These are phyloP conservation scores for Cremastobaeus sp. DNA, from an alignment of 2,888 invertebrate genomes.

Conservation along the genomic window DNA sequence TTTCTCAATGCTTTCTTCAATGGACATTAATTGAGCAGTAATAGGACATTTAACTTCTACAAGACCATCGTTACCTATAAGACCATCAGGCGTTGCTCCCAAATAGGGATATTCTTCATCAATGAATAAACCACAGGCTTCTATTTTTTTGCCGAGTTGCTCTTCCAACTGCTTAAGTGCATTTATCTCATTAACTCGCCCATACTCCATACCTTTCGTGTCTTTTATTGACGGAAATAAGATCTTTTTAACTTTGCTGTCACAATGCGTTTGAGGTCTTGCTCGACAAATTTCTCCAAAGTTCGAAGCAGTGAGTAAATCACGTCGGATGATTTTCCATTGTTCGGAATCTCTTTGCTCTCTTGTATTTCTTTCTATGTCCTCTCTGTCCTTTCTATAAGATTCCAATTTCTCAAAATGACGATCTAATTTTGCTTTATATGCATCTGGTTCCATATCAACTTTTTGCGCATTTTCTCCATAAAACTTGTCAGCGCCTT, in stretches of 20 bases:
- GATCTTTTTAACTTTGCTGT: not conserved
- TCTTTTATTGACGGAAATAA: not conserved
- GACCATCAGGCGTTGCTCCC: slow-evolving; percentile 9
- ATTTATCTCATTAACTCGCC: not conserved
- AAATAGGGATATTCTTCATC: slow-evolving; percentile 1
- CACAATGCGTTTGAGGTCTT: not conserved
- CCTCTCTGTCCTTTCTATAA: too few relatives aligned
- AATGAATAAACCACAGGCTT: slow-evolving; percentile 37
- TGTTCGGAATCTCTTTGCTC: not conserved
- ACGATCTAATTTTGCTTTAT: too few relatives aligned
- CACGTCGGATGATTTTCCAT: not conserved
- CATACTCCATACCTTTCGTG: not conserved
- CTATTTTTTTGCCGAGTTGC: not conserved
- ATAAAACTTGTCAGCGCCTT: too few relatives aligned
- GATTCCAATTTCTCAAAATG: too few relatives aligned
- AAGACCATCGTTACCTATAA: slow-evolving; percentile 48
- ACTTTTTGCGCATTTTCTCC: too few relatives aligned
- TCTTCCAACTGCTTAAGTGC: not conserved
- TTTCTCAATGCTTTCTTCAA: slow-evolving; percentile 1
- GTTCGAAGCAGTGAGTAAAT: not conserved
- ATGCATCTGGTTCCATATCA: too few relatives aligned
- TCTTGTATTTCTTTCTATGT: not conserved
- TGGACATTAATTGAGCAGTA: not conserved
- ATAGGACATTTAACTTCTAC: slow-evolving; percentile 25
- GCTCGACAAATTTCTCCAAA: not conserved